Evolutionary conservation across 2,888 invertebrate species (phyloP).

Genomic region (Protonemura montana): DNA sequence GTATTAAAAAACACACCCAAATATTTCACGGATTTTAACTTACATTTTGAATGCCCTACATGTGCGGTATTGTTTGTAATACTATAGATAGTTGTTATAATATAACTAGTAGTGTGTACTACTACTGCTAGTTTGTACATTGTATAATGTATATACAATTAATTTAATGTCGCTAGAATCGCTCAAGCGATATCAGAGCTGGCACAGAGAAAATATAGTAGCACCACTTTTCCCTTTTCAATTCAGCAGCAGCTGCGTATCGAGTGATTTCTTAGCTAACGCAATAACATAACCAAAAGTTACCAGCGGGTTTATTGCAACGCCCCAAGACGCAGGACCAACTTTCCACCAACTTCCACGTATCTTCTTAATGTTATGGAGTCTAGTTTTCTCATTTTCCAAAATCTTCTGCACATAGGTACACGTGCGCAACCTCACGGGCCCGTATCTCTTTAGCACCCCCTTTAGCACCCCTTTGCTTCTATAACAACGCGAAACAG

Average conservation of each 20-base stretch:
- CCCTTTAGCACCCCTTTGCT: background rate
- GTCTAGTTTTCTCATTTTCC: conserved; percentile 37
- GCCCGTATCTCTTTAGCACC: conserved; percentile 2
- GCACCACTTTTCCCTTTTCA: background rate
- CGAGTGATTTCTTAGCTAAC: background rate
- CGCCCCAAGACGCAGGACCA: background rate
- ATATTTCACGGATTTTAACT: no score
- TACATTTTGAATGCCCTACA: no score
- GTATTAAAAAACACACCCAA: no score
- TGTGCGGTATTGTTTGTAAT: no score
- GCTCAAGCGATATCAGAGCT: no score
- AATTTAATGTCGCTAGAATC: no score
- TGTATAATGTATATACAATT: no score
- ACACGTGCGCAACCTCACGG: background rate
- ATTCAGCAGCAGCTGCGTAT: background rate
- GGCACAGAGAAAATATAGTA: background rate
- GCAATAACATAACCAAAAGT: background rate
- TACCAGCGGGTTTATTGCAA: background rate
- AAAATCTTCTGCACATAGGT: conserved; percentile 15
- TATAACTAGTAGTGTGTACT: no score
- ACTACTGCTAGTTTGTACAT: no score
- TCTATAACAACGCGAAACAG: background rate
- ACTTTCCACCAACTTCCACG: conserved; percentile 31
- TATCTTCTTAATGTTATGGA: conserved; percentile 37
- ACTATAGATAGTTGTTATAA: no score